Conservation (phyloP, 2,888 invertebrate genomes). For the Escarpia spicata region DNA sequence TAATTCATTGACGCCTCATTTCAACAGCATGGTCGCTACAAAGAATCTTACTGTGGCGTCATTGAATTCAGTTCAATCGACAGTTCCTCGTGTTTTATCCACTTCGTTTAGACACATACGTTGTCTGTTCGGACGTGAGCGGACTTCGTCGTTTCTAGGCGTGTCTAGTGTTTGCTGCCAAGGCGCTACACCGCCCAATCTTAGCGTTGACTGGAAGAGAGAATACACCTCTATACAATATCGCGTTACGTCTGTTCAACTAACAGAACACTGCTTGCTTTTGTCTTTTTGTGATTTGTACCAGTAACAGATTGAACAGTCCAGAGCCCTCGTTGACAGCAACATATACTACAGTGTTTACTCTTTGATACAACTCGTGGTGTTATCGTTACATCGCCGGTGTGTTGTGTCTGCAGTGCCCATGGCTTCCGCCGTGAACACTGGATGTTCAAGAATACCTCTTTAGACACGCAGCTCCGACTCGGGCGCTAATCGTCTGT, state of each 20-base stretch:
- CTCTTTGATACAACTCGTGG: no score
- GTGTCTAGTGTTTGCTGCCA: background rate
- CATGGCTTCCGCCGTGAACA: no score
- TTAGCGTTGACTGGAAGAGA: background rate
- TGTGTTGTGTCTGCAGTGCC: no score
- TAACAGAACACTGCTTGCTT: background rate
- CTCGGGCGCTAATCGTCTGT: no score
- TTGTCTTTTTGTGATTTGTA: no score
- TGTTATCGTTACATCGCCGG: no score
- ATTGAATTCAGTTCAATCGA: background rate
- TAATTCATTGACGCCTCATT: background rate
- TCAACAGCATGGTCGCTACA: background rate
- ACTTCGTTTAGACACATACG: background rate
- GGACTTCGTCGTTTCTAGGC: conserved; percentile 12
- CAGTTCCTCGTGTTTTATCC: background rate
- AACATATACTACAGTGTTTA: no score
- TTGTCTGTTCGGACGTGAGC: background rate
- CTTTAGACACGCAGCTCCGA: no score
- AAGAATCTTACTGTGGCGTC: background rate
- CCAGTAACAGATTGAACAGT: no score
- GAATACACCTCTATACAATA: background rate
- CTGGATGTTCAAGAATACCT: no score
- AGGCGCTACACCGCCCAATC: background rate
- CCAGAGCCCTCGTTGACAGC: no score
- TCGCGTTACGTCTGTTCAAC: background rate